Conservation (phyloP, 1,140 invertebrate genomes). For the Drosophila micromelanica region DNA sequence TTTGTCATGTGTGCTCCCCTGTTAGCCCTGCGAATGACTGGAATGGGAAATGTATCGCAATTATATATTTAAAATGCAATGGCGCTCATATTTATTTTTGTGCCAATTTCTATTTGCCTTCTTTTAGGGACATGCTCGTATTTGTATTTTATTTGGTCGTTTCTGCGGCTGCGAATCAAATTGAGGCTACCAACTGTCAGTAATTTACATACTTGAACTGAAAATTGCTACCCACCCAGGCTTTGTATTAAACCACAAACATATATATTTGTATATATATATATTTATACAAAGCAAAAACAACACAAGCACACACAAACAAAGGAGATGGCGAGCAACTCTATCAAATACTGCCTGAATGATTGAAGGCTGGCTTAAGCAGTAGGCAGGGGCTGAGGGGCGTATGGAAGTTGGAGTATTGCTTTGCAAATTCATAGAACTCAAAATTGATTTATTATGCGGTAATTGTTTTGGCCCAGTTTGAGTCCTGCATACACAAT, state of each 20-base stretch:
- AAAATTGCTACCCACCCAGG: conserved; percentile 57
- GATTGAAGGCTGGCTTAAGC: conserved; percentile 47
- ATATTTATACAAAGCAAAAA: too few relatives aligned
- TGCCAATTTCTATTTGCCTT: conserved; percentile 59
- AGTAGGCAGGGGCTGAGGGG: conserved; percentile 2
- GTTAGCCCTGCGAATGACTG: conserved; percentile 20
- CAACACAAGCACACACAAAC: not conserved
- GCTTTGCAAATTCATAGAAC: conserved; percentile 63
- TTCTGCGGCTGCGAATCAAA: conserved; percentile 66
- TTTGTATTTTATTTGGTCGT: conserved; percentile 43
- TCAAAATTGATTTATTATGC: conserved; percentile 78
- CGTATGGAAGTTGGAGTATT: not conserved
- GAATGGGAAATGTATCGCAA: conserved; percentile 38
- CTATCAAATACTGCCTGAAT: conserved; percentile 38
- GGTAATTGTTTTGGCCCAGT: conserved; percentile 78
- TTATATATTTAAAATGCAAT: conserved; percentile 72
- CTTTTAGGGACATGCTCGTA: conserved; percentile 41
- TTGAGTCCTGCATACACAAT: conserved; percentile 66
- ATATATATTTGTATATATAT: too few relatives aligned
- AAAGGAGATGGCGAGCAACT: conserved; percentile 35
- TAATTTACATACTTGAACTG: conserved; percentile 76
- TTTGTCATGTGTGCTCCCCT: conserved; percentile 4
- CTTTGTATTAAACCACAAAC: conserved; percentile 6
- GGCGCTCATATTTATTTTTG: conserved; percentile 64
- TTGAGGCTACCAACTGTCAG: conserved; percentile 76